Evolutionary conservation across 2,113 vertebrate species (phyloP).

Genomic region (Calypte anna): DNA sequence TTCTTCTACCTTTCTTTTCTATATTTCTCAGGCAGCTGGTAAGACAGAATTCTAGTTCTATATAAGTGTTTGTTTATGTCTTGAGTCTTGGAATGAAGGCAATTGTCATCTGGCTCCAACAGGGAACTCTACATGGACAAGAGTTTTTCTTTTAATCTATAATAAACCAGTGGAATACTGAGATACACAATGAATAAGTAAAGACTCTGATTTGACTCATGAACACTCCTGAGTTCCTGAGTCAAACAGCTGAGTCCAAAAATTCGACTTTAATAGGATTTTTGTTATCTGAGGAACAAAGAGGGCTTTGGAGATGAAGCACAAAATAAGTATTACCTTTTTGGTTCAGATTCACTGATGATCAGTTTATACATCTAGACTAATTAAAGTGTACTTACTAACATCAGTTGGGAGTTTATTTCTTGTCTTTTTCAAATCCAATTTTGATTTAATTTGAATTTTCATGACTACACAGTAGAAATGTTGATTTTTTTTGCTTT

Average conservation of each 20-base stretch:
- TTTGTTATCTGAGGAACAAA: background rate
- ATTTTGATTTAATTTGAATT: background rate
- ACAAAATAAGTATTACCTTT: background rate
- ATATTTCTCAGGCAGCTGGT: background rate
- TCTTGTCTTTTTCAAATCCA: background rate
- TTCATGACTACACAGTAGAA: background rate
- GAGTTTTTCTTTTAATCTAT: background rate
- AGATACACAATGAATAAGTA: background rate
- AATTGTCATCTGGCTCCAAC: background rate
- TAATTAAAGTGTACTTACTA: background rate
- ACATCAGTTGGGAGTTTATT: background rate
- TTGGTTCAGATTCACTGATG: background rate
- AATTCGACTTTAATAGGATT: background rate
- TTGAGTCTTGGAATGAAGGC: background rate
- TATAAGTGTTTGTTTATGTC: background rate
- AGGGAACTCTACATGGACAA: background rate
- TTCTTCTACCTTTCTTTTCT: background rate
- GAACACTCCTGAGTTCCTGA: background rate
- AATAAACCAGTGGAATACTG: background rate
- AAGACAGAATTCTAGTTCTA: background rate
- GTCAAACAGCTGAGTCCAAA: too few relatives aligned
- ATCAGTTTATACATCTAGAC: background rate
- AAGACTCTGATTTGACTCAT: background rate
- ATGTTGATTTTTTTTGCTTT: background rate
- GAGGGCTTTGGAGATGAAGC: background rate